Evolutionary conservation across 2,888 invertebrate genomes (phyloP), one percentile per base, ranked within the genome.

Genomic region (Cantharis rustica): DNA sequence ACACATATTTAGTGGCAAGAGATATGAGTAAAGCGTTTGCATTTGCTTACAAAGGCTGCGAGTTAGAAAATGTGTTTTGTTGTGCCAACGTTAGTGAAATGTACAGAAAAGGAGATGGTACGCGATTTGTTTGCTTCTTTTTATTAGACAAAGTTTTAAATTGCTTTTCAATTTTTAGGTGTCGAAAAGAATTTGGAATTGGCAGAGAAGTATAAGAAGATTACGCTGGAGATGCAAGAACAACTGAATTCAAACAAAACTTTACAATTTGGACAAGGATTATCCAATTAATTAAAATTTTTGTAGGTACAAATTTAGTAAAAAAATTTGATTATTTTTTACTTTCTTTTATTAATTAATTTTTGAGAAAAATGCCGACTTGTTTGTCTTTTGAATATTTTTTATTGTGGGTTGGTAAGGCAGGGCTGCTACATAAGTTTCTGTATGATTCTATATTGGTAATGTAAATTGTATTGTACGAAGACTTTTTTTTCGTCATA

Each of bases 51-150:
- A 94, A 93, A 86, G 95, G 94, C 0, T 99, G 98, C 86, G 94
- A 96, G 79, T 88, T 93, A 0, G 95, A 94, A 0, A 95, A 97
- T 85, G 92, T 96, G 86, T 95, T 94, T 85, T 95, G 96, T 0
- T 99, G 99, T 89, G 94, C 94, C 0, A 98, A 98, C 89, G 89
- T 98, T 0, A 94, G 96, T 84, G 92, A 95, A 87, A 96, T 97
- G 95, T 95, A 95, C 86, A 90, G 91, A 31, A 92, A 92, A 85
- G 97, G 97, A 13, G 95, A 97, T 79, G 97, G 97, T 86, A 79
- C 79, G 75, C 47, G 31, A 16, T 69, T 61, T 13, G 27, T 9
- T 69, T 11, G 3, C 16, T 20, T 7, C n/a, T 4, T 64, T 23
- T 9, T n/a, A 9, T 20, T 10, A 66, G 23, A 66, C 5, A 20